Percentiles rank a stretch among this genome's conserved stretches.
Evolutionary conservation across 2,797 vertebrate species (phyloP).

Genomic region (Gouania willdenowi): DNA sequence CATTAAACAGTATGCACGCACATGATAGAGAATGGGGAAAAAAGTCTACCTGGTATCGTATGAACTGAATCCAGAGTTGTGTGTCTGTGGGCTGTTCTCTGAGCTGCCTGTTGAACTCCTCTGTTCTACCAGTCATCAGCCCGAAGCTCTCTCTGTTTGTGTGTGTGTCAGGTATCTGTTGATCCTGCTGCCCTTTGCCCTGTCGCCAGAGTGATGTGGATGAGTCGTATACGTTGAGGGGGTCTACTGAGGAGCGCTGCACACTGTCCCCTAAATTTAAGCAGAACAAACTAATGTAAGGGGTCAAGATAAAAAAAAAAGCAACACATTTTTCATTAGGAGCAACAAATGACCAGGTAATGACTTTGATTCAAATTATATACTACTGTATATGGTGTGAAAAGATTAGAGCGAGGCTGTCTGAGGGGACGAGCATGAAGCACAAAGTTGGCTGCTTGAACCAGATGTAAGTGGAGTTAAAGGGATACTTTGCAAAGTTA

Average conservation of each 20-base stretch:
- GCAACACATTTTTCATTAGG: not conserved
- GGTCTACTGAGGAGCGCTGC: slow-evolving; percentile 71
- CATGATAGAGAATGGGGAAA: too few species aligned
- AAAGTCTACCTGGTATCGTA: slow-evolving; percentile 84
- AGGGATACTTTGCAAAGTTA: too few species aligned
- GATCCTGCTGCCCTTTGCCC: slow-evolving; percentile 78
- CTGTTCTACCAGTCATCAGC: slow-evolving; percentile 69
- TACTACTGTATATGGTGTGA: too few species aligned
- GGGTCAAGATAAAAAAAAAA: not conserved
- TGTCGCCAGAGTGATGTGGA: slow-evolving; percentile 87
- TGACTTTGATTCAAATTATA: too few species aligned
- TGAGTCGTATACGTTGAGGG: slow-evolving; percentile 87
- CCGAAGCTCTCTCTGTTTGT: not conserved
- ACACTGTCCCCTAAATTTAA: slow-evolving; percentile 24
- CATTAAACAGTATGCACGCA: too few species aligned
- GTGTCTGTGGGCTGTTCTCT: slow-evolving; percentile 85
- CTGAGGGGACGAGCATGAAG: too few species aligned
- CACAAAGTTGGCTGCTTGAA: too few species aligned
- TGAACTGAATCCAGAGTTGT: slow-evolving; percentile 88
- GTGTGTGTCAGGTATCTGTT: slow-evolving; percentile 14
- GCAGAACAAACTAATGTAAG: not conserved
- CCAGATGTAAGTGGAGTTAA: too few species aligned
- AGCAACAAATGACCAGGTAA: too few species aligned
- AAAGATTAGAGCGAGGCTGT: too few species aligned
- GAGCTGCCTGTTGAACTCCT: slow-evolving; percentile 88